Conservation (phyloP, 2,888 invertebrate species). For the Dendrolimus pini region DNA sequence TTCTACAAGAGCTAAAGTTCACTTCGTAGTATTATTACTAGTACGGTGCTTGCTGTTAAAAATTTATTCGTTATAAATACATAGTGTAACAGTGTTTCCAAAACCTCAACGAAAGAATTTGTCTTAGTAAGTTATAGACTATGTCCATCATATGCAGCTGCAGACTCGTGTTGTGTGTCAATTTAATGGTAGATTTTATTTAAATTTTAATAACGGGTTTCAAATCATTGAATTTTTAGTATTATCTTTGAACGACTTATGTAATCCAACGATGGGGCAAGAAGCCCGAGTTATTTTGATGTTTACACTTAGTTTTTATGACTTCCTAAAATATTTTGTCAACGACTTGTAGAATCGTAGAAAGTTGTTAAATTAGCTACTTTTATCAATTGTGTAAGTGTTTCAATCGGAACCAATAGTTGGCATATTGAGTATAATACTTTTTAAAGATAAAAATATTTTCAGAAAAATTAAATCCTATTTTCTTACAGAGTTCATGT, state of each 20-base stretch:
- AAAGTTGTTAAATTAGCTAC: conserved; percentile 49
- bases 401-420: conserved; percentile 53
- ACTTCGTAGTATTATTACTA: conserved; percentile 59
- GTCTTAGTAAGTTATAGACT: conserved; percentile 32
- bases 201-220: conserved; percentile 46
- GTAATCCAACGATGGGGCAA: conserved; percentile 43
- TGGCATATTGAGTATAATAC: conserved; percentile 54
- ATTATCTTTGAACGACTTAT: conserved; percentile 20
- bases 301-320: conserved; percentile 35
- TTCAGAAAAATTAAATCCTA: conserved; percentile 68
- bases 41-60: conserved; percentile 70
- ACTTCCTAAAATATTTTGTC: conserved; percentile 43
- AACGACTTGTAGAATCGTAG: conserved; percentile 63
- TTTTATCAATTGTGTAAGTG: conserved; percentile 39
- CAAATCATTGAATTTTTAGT: conserved; percentile 58
- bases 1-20: conserved; percentile 65
- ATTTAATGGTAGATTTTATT: conserved; percentile 40
- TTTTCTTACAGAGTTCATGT: conserved; percentile 66
- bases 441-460: conserved; percentile 59
- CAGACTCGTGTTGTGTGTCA: conserved; percentile 34
- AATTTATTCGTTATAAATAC: conserved; percentile 50
- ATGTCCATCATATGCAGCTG: conserved; percentile 26
- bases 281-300: conserved; percentile 36
- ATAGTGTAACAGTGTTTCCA: conserved; percentile 35
- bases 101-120: conserved; percentile 54